Percentiles rank a stretch among this genome's conserved stretches.
phyloP scores from a whole-genome alignment of 2,113 vertebrate genomes.

The Vidua macroura region DNA sequence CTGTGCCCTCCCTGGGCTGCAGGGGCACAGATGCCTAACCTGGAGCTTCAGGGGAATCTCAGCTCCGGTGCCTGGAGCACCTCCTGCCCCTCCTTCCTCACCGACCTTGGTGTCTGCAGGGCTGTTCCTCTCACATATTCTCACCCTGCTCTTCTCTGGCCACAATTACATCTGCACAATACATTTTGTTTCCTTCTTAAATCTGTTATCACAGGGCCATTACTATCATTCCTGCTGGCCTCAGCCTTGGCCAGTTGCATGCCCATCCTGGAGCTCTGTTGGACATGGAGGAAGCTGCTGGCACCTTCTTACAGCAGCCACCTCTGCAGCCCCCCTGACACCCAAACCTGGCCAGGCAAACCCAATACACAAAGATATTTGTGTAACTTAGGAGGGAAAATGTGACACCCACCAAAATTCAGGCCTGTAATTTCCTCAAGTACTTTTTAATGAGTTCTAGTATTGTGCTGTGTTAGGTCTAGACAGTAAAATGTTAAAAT shows the following conservation, averaged over 20 bases:
- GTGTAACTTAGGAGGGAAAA: not conserved
- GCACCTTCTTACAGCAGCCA: not conserved
- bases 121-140: not conserved
- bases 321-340: no score
- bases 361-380: not conserved
- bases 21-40: not conserved
- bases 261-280: not conserved
- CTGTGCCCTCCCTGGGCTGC: not conserved
- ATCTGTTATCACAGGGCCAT: not conserved
- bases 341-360: not conserved
- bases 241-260: not conserved
- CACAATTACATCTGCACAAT: no score
- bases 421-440: not conserved
- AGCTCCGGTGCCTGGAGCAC: fast-evolving
- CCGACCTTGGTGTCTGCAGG: not conserved
- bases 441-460: not conserved
- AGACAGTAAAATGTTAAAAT: not conserved
- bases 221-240: not conserved
- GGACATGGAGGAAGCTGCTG: not conserved
- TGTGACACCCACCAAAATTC: not conserved
- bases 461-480: not conserved
- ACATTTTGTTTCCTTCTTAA: not conserved
- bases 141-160: not conserved
- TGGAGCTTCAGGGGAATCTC: not conserved
- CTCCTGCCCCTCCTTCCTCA: not conserved